Conservation (phyloP, 2,888 invertebrate species). For the Synergus japonicus region DNA sequence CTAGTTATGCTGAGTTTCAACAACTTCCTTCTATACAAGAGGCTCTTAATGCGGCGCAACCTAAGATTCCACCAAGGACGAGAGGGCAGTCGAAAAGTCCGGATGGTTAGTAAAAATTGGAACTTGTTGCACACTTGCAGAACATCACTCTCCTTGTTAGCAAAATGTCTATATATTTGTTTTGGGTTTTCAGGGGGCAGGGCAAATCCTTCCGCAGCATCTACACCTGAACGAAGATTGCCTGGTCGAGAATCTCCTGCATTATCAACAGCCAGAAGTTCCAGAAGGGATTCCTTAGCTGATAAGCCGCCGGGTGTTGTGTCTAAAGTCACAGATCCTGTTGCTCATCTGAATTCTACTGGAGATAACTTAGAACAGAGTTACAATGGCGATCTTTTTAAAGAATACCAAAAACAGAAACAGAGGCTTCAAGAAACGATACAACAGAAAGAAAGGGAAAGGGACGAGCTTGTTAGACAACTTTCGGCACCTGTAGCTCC, state of each 20-base stretch:
- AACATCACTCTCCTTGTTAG: background rate
- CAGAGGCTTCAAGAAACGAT: slow-evolving; percentile 82
- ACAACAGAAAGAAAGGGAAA: slow-evolving; percentile 79
- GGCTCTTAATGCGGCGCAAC: slow-evolving; percentile 67
- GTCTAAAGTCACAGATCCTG: slow-evolving; percentile 73
- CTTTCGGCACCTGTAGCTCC: slow-evolving; percentile 74
- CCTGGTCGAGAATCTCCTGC: slow-evolving; percentile 83
- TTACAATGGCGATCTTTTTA: slow-evolving; percentile 84
- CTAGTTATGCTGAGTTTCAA: slow-evolving; percentile 84
- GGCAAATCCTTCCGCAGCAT: slow-evolving; percentile 79
- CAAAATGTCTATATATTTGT: background rate
- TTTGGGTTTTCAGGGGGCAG: slow-evolving; percentile 62
- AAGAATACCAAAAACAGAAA: slow-evolving; percentile 89
- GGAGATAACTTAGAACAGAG: slow-evolving; percentile 78
- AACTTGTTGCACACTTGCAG: background rate
- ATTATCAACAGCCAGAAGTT: slow-evolving; percentile 84
- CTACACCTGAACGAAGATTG: slow-evolving; percentile 83
- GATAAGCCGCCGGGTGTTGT: slow-evolving; percentile 77
- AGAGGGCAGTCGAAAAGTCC: slow-evolving; percentile 79
- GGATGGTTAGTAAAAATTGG: slow-evolving; percentile 70
- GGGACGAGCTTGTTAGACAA: slow-evolving; percentile 79
- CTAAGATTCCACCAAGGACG: slow-evolving; percentile 74
- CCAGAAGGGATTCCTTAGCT: slow-evolving; percentile 82
- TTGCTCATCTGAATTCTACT: slow-evolving; percentile 65
- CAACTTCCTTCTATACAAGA: slow-evolving; percentile 82